Evolutionary conservation across 2,113 vertebrate species (phyloP).

Genomic region (Bos indicus): DNA sequence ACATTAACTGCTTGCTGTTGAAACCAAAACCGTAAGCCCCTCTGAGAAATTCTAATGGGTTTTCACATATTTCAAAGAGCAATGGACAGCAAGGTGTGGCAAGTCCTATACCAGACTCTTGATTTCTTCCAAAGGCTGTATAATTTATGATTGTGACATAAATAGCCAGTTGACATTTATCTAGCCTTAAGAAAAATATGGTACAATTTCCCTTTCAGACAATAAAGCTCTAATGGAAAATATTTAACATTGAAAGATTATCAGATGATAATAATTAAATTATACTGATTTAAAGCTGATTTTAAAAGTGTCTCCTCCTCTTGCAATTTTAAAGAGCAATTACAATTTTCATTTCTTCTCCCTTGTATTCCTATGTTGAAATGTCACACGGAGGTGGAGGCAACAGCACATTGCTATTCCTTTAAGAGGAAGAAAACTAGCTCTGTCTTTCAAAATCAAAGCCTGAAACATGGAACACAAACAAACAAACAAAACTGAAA

Average conservation of each 20-base stretch:
- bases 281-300: constrained; percentile 38
- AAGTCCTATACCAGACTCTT: neutral
- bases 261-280: neutral
- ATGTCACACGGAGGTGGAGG: constrained; percentile 38
- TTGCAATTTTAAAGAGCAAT: neutral
- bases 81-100: neutral
- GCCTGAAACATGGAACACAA: neutral
- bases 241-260: constrained; percentile 17
- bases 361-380: constrained; percentile 50
- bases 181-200: constrained; percentile 1
- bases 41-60: neutral
- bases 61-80: neutral
- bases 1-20: neutral
- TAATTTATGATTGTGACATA: neutral
- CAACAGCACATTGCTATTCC: constrained; percentile 6
- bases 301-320: constrained; percentile 30
- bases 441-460: constrained; percentile 41
- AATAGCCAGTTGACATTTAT: neutral
- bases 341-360: constrained; percentile 55
- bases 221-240: neutral
- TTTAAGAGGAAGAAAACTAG: constrained; percentile 26
- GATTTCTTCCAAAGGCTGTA: neutral
- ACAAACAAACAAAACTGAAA: neutral
- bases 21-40: neutral
- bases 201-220: neutral